Conservation (phyloP, 2,888 invertebrate species). For the Andrena praecox region DNA sequence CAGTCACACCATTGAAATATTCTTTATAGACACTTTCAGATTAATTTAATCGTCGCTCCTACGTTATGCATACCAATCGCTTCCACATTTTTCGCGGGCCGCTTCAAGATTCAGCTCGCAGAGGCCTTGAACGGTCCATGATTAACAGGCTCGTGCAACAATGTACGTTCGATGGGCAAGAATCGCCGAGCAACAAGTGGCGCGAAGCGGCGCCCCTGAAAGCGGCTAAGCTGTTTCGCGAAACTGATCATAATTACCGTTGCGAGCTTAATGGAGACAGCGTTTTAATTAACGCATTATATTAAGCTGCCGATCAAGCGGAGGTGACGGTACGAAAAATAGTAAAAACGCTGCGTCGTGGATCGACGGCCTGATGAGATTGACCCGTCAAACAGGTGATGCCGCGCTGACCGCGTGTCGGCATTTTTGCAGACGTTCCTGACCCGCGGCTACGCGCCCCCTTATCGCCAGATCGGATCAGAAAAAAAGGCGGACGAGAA, state of each 20-base stretch:
- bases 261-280: slow-evolving; percentile 53
- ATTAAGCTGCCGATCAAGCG: slow-evolving; percentile 46
- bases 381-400: slow-evolving; percentile 68
- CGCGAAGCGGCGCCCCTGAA: slow-evolving; percentile 5
- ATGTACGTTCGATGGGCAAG: slow-evolving; percentile 13
- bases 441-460: slow-evolving; percentile 49
- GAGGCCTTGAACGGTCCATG: slow-evolving; percentile 6
- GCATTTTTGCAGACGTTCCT: slow-evolving; percentile 65
- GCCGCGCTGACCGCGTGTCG: slow-evolving; percentile 43
- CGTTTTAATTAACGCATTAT: slow-evolving; percentile 59
- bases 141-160: slow-evolving; percentile 41
- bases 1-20: too few species aligned
- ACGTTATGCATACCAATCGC: neutral
- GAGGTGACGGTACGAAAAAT: slow-evolving; percentile 43
- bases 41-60: neutral
- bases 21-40: neutral
- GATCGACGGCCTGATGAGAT: slow-evolving; percentile 41
- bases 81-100: slow-evolving; percentile 3
- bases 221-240: slow-evolving; percentile 1
- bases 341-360: slow-evolving; percentile 21
- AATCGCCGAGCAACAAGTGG: neutral
- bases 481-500: slow-evolving; percentile 17
- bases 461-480: slow-evolving; percentile 57
- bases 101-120: slow-evolving; percentile 10
- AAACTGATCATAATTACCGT: slow-evolving; percentile 49